Conservation (phyloP, 2,797 vertebrate species). For the Pipistrellus kuhlii region DNA sequence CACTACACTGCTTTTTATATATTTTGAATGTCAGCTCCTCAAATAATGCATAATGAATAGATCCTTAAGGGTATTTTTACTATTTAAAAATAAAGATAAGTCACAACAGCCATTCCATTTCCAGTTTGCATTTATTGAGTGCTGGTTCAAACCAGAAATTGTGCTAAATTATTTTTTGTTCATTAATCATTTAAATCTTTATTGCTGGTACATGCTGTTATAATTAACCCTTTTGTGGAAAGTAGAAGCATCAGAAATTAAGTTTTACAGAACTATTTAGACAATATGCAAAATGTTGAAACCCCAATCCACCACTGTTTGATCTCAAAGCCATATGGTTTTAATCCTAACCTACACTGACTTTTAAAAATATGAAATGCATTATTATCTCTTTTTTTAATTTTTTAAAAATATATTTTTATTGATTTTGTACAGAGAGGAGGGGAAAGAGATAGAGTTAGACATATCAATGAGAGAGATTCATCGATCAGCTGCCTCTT, state of each 20-base stretch:
- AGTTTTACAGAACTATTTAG: background rate
- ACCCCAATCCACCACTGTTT: background rate
- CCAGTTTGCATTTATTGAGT: background rate
- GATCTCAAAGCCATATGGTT: background rate
- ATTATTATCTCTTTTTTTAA: background rate
- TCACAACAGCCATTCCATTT: background rate
- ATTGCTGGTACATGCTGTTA: background rate
- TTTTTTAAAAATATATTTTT: no score
- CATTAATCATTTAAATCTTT: background rate
- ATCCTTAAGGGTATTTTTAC: background rate
- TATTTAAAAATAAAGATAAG: background rate
- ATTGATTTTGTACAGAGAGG: no score
- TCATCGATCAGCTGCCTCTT: no score
- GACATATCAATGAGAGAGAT: background rate
- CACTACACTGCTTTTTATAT: background rate
- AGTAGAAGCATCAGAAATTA: background rate
- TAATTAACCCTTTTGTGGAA: background rate
- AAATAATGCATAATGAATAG: background rate
- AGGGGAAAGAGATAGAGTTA: no score
- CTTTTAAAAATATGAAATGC: background rate
- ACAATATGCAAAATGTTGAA: background rate
- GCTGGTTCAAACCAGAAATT: background rate
- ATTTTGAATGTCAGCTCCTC: background rate
- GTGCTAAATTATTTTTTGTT: background rate
- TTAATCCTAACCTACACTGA: background rate